Conservation (phyloP, 2,113 vertebrate genomes). For the Scytalopus superciliaris region DNA sequence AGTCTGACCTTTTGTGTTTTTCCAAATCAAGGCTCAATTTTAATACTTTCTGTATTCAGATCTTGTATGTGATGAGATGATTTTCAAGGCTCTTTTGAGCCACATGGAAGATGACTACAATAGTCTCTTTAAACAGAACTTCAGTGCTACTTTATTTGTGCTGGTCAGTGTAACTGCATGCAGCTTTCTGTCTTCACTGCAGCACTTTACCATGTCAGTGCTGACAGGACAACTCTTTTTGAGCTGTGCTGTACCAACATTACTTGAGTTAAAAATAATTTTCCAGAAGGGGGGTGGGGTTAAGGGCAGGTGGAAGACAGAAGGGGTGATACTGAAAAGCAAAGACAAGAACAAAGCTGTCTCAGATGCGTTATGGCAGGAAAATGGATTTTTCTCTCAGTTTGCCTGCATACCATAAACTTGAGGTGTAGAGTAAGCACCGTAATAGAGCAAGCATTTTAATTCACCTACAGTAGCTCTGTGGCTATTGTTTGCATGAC, state of each 20-base stretch:
- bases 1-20: constrained; percentile 8
- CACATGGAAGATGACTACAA: neutral
- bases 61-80: neutral
- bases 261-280: neutral
- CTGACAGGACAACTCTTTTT: neutral
- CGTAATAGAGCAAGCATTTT: neutral
- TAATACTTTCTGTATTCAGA: neutral
- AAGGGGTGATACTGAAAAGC: neutral
- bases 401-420: neutral
- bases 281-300: neutral
- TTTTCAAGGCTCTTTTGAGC: neutral
- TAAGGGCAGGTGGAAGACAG: neutral
- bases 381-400: neutral
- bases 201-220: neutral
- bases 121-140: neutral
- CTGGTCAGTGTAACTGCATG: neutral
- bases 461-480: neutral
- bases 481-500: neutral
- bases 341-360: neutral
- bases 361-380: neutral
- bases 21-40: constrained; percentile 2
- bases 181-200: neutral
- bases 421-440: neutral
- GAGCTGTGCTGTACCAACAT: neutral
- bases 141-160: neutral